phyloP scores from a whole-genome alignment of 2,888 invertebrate species.

The Ptychoptera contaminata region DNA sequence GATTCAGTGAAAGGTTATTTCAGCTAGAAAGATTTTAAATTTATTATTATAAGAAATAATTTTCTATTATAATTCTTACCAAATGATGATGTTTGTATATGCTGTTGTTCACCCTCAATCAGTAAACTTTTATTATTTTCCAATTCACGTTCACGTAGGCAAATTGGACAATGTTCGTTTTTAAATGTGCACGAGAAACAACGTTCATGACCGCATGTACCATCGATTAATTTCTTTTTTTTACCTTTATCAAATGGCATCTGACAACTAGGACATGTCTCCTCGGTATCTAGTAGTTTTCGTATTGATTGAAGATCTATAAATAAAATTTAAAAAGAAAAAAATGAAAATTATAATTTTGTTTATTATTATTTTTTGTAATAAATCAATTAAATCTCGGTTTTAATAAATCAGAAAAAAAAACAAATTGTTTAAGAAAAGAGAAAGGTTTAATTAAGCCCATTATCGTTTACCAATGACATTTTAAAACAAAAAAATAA shows the following conservation, averaged over 20 bases:
- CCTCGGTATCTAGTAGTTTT: conserved; percentile 61
- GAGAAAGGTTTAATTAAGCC: too few relatives aligned
- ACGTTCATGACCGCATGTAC: conserved; percentile 82
- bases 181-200: conserved; percentile 92
- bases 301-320: conserved; percentile 71
- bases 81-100: conserved; percentile 11
- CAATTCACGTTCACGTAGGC: conserved; percentile 47
- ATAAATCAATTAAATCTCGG: too few relatives aligned
- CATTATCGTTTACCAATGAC: too few relatives aligned
- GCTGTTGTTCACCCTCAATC: conserved; percentile 24
- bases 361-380: too few relatives aligned
- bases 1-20: too few relatives aligned
- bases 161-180: conserved; percentile 81
- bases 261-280: conserved; percentile 69
- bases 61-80: too few relatives aligned
- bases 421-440: too few relatives aligned
- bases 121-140: conserved; percentile 79
- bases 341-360: not conserved
- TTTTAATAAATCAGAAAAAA: too few relatives aligned
- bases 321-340: conserved; percentile 22
- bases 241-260: conserved; percentile 95
- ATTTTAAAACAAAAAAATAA: too few relatives aligned
- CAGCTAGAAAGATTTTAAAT: too few relatives aligned
- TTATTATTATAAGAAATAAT: too few relatives aligned
- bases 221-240: conserved; percentile 82